Evolutionary conservation across 1,140 invertebrate genomes (phyloP).

Genomic region (Aphis gossypii): DNA sequence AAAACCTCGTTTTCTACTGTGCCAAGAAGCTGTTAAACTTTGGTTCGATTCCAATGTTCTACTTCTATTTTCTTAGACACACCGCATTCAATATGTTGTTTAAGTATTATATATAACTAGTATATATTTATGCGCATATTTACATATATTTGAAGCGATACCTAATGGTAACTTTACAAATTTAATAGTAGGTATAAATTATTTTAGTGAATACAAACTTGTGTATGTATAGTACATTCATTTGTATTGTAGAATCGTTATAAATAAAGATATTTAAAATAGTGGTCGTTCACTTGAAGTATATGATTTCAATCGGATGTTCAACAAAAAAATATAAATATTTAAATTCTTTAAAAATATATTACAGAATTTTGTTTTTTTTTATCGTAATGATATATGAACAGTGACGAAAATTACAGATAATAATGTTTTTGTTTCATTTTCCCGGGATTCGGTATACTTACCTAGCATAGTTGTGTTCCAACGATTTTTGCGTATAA

Average conservation of each 20-base stretch:
- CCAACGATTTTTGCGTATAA: neutral
- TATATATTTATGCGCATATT: neutral
- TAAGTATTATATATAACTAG: neutral
- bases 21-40: constrained; percentile 13
- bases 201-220: neutral
- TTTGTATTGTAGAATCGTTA: no score
- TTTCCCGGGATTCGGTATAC: neutral
- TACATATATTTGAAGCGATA: neutral
- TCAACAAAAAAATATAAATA: neutral
- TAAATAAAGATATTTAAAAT: neutral
- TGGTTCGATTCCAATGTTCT: neutral
- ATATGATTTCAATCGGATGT: neutral
- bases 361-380: neutral
- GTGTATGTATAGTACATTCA: neutral
- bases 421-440: neutral
- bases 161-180: neutral
- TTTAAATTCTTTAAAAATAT: neutral
- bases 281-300: neutral
- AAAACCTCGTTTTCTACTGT: constrained; percentile 1
- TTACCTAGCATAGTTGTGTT: no score
- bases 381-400: no score
- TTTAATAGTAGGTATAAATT: neutral
- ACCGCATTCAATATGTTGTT: neutral
- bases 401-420: neutral
- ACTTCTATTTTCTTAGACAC: neutral